These are phyloP conservation scores for Eptesicus fuscus DNA, from an alignment of 2,113 vertebrate genomes.

Conservation along the genomic window DNA sequence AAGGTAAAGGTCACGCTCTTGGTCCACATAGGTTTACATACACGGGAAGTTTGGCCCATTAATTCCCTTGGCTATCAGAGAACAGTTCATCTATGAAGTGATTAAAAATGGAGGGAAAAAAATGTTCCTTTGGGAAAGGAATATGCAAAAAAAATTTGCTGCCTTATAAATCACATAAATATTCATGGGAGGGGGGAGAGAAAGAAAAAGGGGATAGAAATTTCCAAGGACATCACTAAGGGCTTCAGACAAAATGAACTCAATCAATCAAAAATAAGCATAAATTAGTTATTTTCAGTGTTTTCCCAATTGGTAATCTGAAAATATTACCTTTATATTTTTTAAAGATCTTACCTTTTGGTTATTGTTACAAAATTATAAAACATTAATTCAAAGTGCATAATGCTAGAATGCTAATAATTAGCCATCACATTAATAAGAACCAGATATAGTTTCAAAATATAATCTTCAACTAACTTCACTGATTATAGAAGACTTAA, in stretches of 20 bases:
- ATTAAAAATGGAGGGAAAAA: slow-evolving; percentile 26
- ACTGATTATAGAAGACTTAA: neutral
- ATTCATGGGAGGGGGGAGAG: neutral
- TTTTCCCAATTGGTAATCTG: neutral
- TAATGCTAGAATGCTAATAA: slow-evolving; percentile 10
- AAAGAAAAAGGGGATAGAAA: neutral
- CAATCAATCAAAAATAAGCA: slow-evolving; percentile 42
- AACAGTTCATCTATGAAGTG: neutral
- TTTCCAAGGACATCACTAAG: neutral
- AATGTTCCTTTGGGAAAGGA: slow-evolving; percentile 29
- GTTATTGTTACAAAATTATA: slow-evolving; percentile 43
- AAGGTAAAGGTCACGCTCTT: neutral
- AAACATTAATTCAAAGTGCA: neutral
- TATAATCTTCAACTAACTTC: slow-evolving; percentile 16
- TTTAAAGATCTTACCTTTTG: neutral
- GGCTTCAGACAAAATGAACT: slow-evolving; percentile 39
- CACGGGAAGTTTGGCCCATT: neutral
- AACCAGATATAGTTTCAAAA: neutral
- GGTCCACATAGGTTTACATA: neutral
- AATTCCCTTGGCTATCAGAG: neutral
- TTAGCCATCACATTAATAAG: neutral
- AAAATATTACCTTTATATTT: neutral
- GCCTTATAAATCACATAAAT: slow-evolving; percentile 42
- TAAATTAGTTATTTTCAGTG: neutral
- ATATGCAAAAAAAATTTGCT: slow-evolving; percentile 24